Percentiles rank a stretch among this genome's conserved stretches.
Conservation (phyloP, 2,797 vertebrate genomes). For the Dendrocincla tyrannina region DNA sequence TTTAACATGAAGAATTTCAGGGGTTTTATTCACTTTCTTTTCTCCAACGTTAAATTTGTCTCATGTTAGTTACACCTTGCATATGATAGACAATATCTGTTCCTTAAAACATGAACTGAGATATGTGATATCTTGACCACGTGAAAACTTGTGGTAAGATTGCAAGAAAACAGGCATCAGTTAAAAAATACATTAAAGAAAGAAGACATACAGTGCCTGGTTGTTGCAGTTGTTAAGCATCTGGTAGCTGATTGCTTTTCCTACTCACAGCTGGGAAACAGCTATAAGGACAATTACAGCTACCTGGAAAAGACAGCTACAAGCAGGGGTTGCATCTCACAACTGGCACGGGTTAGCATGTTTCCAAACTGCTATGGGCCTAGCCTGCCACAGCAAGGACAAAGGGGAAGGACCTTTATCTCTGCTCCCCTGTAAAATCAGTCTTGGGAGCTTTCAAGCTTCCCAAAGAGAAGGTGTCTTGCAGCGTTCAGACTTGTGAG, state of each 20-base stretch:
- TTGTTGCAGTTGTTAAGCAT: neutral
- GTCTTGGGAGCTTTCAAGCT: neutral
- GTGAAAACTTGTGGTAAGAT: neutral
- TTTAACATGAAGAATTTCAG: neutral
- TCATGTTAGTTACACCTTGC: neutral
- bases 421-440: neutral
- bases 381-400: neutral
- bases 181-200: neutral
- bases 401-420: neutral
- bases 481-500: neutral
- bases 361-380: neutral
- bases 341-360: neutral
- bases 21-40: neutral
- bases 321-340: neutral
- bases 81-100: neutral
- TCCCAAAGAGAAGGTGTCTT: neutral
- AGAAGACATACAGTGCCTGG: neutral
- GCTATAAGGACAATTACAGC: neutral
- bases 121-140: neutral
- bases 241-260: neutral
- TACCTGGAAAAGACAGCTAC: neutral
- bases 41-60: neutral
- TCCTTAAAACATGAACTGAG: neutral
- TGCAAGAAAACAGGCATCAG: neutral
- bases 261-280: neutral